phyloP scores from a whole-genome alignment of 2,888 invertebrate genomes.

The Ochropleura plecta region DNA sequence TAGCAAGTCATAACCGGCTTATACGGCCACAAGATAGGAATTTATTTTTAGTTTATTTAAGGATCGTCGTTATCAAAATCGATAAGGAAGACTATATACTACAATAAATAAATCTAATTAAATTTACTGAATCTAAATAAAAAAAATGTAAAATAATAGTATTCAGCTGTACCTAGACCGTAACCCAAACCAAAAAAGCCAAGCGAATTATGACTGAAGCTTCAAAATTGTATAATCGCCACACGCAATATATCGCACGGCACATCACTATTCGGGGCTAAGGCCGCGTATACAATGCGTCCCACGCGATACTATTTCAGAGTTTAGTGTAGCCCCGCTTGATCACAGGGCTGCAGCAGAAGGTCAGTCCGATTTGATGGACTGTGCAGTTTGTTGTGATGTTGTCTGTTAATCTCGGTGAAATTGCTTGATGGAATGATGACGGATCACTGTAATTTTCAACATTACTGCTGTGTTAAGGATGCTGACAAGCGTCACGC shows the following conservation, averaged over 20 bases:
- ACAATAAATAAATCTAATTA: no score
- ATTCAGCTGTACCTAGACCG: no score
- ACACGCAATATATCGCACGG: conserved; percentile 21
- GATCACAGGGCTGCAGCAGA: conserved; percentile 63
- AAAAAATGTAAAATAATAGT: no score
- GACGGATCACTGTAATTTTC: conserved; percentile 10
- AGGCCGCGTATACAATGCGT: conserved; percentile 76
- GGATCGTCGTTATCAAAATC: no score
- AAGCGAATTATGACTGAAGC: no score
- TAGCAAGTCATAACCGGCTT: no score
- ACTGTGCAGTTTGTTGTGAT: conserved; percentile 22
- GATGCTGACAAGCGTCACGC: not conserved
- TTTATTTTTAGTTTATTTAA: no score
- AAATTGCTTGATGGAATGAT: conserved; percentile 16
- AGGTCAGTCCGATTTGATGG: conserved; percentile 38
- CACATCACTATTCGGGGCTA: conserved; percentile 65
- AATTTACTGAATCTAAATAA: no score
- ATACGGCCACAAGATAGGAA: no score
- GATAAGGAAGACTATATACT: no score
- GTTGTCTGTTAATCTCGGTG: conserved; percentile 7
- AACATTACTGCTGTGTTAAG: not conserved
- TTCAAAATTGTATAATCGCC: not conserved
- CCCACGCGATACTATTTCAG: conserved; percentile 83
- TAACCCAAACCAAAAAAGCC: no score
- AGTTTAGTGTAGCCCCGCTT: conserved; percentile 67